Base-by-base conservation (phyloP, 2,888 invertebrate genomes). In the Luperina testacea region DNA sequence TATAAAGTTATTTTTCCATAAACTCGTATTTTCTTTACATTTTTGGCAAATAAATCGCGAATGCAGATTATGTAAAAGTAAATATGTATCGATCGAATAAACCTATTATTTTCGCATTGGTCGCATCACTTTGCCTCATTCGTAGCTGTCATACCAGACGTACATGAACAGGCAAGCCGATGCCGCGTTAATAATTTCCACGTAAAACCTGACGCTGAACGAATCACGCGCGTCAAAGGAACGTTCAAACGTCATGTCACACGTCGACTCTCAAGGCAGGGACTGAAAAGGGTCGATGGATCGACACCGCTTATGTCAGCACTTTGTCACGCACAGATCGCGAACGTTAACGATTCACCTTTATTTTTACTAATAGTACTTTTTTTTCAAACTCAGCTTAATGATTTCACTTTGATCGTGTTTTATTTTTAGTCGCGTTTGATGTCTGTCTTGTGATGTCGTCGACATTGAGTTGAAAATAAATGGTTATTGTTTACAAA, bases 271-370 rank as follows among this genome's bases (percentile, higher is more conserved):
- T 83, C 80, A 86, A 82, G 75, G 84, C 84, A 83, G 82, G 83
- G 83, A 78, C 81, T 91, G 92, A 94, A 86, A 90, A 94, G 94
- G 94, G 94, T 94, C 92, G 91, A 92, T 90, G 90, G 87, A 85
- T 88, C 85, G 87, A 87, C 90, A 90, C 87, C 90, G 87, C 90
- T 92, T 92, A 90, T 92, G 95, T 95, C 94, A 94, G 93, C 94
- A 91, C 90, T 90, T 91, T 93, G 93, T 95, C 94, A 92, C 86
- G 88, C 80, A 83, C 93, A 93, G 91, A 90, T 90, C 90, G 84
- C 81, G 81, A 85, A 83, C 87, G 90, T 90, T 93, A 93, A 94
- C 92, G 92, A 94, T 88, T 90, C 86, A 84, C 82, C 89, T 90
- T 88, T 88, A 85, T 89, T 88, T 87, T 72, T 70, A 78, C 82